Evolutionary conservation across 1,140 invertebrate genomes (phyloP).

Genomic region (Drosophila suzukii): DNA sequence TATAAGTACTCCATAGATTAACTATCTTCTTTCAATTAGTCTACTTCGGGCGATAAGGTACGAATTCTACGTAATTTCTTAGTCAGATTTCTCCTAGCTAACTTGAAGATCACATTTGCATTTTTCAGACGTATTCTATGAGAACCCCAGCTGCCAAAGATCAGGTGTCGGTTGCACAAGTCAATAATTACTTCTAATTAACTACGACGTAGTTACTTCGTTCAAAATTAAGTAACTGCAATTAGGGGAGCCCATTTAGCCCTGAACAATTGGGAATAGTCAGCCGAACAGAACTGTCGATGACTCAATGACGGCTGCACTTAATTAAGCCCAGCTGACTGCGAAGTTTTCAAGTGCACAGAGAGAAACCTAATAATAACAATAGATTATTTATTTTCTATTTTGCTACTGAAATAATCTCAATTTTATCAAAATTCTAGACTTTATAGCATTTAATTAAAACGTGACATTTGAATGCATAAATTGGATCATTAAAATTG

Average conservation of each 20-base stretch:
- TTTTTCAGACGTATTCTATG: conserved; percentile 11
- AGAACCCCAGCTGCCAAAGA: conserved; percentile 21
- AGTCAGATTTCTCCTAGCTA: not conserved
- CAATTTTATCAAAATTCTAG: not conserved
- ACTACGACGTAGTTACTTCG: conserved; percentile 36
- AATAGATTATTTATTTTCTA: not conserved
- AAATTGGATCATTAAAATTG: not conserved
- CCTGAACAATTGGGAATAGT: conserved; percentile 37
- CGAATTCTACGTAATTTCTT: conserved; percentile 1
- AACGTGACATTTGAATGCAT: not conserved
- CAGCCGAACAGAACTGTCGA: conserved; percentile 26
- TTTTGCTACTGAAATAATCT: not conserved
- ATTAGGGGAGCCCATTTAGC: conserved; percentile 41
- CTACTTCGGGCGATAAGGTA: conserved; percentile 6
- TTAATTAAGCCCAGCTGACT: conserved; percentile 25
- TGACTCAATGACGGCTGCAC: conserved; percentile 30
- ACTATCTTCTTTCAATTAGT: conserved; percentile 31
- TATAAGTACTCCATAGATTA: conserved; percentile 28
- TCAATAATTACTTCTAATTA: conserved; percentile 57
- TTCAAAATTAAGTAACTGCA: conserved; percentile 52
- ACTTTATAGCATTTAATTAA: not conserved
- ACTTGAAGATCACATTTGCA: conserved; percentile 5
- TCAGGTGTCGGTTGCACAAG: conserved; percentile 54
- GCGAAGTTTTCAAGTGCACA: not conserved
- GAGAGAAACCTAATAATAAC: not conserved